Evolutionary conservation across 2,888 invertebrate species (phyloP), one percentile per base, ranked within the genome.

Genomic region (Drosophila phalerata): DNA sequence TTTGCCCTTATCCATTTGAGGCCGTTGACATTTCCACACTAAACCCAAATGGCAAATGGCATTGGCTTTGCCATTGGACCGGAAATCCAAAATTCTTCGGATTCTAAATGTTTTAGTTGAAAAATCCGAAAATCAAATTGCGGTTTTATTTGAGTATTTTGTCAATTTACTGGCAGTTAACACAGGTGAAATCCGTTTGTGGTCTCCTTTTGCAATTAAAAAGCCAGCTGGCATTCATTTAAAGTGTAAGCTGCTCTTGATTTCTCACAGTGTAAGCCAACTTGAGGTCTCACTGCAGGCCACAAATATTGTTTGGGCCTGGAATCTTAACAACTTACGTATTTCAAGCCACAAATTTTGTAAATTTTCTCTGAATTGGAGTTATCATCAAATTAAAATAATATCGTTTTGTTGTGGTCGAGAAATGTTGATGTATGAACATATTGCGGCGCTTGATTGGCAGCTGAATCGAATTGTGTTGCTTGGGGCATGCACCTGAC

Each of bases 11-110:
- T 89, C 88, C 79, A 65, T 85, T 89, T 79, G 65, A 73, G 82
- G 89, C 65, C 85, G 66, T 73, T 75, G 89, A 77, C 88, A 75
- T 89, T 85, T 82, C 69, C 65, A 71, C 78, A 74, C 76, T 73
- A 75, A 79, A 65, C 72, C 68, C 76, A 72, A 53, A 83, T 68
- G 65, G 72, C 73, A 85, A 89, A 76, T 69, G 82, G 69, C 78
- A 75, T 52, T 52, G 30, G 22, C 43, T 34, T 56, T n/a, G 48
- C 30, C 15, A 17, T 49, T 5, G 40, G 45, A 34, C 53, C 65
- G 67, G 66, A 72, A 74, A 64, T 83, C 81, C 55, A 34, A 15
- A 42, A 22, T 22, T 22, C 30, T 28, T 45, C 57, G 61, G 69
- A 66, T 69, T 61, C 72, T 37, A 78, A 72, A 65, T 81, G 70